Evolutionary conservation across 92 coral and sea anemone species (phyloP).

Genomic region (Epizoanthus illoricatus): DNA sequence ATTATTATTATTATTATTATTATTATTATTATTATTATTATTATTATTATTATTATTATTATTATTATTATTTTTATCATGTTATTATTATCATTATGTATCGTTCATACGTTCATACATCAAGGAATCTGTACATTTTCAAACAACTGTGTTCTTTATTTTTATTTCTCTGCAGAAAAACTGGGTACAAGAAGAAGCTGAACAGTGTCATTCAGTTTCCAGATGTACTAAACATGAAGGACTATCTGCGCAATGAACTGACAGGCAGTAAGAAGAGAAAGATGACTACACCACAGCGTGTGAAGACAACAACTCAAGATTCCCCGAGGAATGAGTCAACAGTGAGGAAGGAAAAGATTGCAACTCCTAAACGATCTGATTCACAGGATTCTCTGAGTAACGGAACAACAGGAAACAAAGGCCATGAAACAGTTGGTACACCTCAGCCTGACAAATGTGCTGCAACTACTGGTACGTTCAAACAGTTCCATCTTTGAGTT

Average conservation of each 20-base stretch:
- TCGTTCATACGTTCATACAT: too few species aligned
- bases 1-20: too few species aligned
- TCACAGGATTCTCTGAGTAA: neutral
- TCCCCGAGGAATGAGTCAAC: constrained; percentile 20
- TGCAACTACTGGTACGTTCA: neutral
- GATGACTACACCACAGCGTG: constrained; percentile 10
- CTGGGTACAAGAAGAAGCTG: constrained; percentile 93
- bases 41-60: too few species aligned
- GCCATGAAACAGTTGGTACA: neutral
- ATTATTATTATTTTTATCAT: too few species aligned
- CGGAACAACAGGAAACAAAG: neutral
- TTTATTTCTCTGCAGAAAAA: constrained; percentile 60
- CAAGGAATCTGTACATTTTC: too few species aligned
- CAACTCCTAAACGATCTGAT: neutral
- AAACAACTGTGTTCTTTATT: neutral
- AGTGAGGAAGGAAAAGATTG: neutral
- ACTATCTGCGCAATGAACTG: constrained; percentile 59
- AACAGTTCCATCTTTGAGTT: neutral
- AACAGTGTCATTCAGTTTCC: constrained; percentile 89
- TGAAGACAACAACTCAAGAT: neutral
- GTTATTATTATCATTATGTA: too few species aligned
- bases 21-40: too few species aligned
- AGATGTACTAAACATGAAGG: constrained; percentile 81
- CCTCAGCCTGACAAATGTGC: too few species aligned
- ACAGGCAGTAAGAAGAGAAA: constrained; percentile 18